Evolutionary conservation across 2,113 vertebrate genomes (phyloP).

Genomic region (Leptobrachium leishanense): DNA sequence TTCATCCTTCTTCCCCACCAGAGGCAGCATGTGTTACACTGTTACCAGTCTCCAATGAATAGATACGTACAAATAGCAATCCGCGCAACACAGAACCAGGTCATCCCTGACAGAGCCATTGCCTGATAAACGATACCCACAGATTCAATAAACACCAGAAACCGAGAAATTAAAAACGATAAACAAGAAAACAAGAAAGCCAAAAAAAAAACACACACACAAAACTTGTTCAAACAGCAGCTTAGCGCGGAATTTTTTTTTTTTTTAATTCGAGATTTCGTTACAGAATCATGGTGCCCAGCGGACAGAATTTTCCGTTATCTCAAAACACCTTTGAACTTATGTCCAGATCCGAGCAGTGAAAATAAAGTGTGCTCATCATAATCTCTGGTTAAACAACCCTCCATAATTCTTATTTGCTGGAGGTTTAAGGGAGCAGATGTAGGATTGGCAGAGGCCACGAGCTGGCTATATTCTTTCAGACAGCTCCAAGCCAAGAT

Average conservation of each 20-base stretch:
- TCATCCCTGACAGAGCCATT: neutral
- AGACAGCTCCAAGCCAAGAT: conserved; percentile 69
- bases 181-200: conserved; percentile 42
- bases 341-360: conserved; percentile 59
- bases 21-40: conserved; percentile 72
- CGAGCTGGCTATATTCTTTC: conserved; percentile 74
- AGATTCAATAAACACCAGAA: conserved; percentile 68
- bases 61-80: neutral
- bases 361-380: conserved; percentile 74
- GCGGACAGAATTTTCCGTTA: conserved; percentile 69
- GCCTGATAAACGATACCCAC: conserved; percentile 56
- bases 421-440: conserved; percentile 85
- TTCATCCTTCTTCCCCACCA: conserved; percentile 71
- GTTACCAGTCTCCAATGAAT: conserved; percentile 52
- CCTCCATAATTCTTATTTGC: conserved; percentile 81
- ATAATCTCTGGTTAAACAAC: conserved; percentile 81
- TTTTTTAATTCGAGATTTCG: conserved; percentile 9
- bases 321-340: conserved; percentile 75
- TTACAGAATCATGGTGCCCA: conserved; percentile 51
- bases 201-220: neutral
- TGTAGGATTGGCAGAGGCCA: conserved; percentile 76
- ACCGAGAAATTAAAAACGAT: conserved; percentile 60
- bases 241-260: conserved; percentile 34
- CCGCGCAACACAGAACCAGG: neutral
- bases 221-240: conserved; percentile 52